Evolutionary conservation across 2,797 vertebrate species (phyloP).

Genomic region (Aeoliscus strigatus): DNA sequence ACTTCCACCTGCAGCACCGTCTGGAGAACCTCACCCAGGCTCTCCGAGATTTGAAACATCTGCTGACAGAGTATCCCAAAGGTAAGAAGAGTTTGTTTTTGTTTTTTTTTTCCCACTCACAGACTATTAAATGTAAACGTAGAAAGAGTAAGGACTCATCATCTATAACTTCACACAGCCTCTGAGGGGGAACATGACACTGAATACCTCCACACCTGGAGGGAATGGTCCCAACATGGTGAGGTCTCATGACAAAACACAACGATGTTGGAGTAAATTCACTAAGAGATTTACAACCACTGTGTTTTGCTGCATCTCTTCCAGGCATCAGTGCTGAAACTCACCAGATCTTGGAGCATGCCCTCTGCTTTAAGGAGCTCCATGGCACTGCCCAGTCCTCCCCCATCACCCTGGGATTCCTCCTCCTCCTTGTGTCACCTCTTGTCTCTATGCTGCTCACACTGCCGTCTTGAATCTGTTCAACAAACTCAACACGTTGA

Average conservation of each 20-base stretch:
- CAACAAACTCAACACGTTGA: background rate
- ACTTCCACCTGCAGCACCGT: conserved; percentile 64
- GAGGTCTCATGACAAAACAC: conserved; percentile 15
- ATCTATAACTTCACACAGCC: conserved; percentile 26
- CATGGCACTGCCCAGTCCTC: conserved; percentile 24
- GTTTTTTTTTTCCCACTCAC: too few relatives aligned
- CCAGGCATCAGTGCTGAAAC: conserved; percentile 63
- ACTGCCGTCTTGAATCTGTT: conserved; percentile 63
- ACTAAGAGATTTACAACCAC: too few relatives aligned
- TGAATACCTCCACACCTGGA: conserved; percentile 57
- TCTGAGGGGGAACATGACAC: conserved; percentile 29
- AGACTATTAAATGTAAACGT: too few relatives aligned
- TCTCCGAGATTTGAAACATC: conserved; percentile 67
- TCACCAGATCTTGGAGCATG: conserved; percentile 58
- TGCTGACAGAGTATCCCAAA: conserved; percentile 64
- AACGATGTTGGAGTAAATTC: too few relatives aligned
- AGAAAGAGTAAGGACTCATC: background rate
- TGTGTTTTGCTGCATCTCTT: conserved; percentile 17
- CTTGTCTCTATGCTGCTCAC: conserved; percentile 60
- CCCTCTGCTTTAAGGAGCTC: conserved; percentile 57
- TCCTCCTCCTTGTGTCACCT: conserved; percentile 28
- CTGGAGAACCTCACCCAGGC: conserved; percentile 73
- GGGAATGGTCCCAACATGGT: conserved; percentile 66
- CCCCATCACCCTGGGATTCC: conserved; percentile 22
- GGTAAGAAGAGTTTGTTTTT: conserved; percentile 45